These are phyloP conservation scores for Limosa lapponica DNA, from an alignment of 2,797 vertebrate genomes.

Conservation along the genomic window DNA sequence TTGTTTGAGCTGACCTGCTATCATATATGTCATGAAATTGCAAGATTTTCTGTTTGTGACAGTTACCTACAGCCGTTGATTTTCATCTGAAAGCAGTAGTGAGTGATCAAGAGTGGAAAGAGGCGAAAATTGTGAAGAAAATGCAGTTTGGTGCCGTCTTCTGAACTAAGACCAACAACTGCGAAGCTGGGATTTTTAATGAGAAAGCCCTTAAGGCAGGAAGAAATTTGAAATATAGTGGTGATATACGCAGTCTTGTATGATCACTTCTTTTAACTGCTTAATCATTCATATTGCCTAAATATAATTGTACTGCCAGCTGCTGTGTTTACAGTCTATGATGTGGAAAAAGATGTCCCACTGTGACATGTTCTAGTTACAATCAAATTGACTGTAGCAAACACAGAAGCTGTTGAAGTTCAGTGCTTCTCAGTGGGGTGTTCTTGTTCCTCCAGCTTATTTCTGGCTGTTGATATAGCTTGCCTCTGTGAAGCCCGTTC, in stretches of 20 bases:
- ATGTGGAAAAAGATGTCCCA: slow-evolving; percentile 57
- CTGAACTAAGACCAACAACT: not conserved
- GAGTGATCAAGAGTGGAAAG: not conserved
- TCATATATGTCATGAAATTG: not conserved
- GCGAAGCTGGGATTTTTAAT: not conserved
- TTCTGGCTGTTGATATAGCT: slow-evolving; percentile 46
- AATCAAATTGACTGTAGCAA: slow-evolving; percentile 62
- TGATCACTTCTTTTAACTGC: slow-evolving; percentile 28
- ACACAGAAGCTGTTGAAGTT: slow-evolving; percentile 64
- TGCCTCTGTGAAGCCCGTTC: not conserved
- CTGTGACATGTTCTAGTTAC: slow-evolving; percentile 65
- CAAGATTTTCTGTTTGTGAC: not conserved
- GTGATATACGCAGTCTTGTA: not conserved
- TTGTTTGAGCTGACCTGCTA: not conserved
- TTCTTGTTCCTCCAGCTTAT: slow-evolving; percentile 17
- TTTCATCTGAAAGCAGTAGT: not conserved
- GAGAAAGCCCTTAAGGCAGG: not conserved
- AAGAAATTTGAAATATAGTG: not conserved
- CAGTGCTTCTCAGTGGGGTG: slow-evolving; percentile 42
- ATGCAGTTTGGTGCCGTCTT: not conserved
- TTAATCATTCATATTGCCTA: slow-evolving; percentile 58
- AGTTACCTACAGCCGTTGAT: not conserved
- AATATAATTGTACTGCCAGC: slow-evolving; percentile 49
- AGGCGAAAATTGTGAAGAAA: not conserved
- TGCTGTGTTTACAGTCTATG: slow-evolving; percentile 57